phyloP scores from a whole-genome alignment of 2,113 vertebrate species.

The Pelvicachromis taeniatus region DNA sequence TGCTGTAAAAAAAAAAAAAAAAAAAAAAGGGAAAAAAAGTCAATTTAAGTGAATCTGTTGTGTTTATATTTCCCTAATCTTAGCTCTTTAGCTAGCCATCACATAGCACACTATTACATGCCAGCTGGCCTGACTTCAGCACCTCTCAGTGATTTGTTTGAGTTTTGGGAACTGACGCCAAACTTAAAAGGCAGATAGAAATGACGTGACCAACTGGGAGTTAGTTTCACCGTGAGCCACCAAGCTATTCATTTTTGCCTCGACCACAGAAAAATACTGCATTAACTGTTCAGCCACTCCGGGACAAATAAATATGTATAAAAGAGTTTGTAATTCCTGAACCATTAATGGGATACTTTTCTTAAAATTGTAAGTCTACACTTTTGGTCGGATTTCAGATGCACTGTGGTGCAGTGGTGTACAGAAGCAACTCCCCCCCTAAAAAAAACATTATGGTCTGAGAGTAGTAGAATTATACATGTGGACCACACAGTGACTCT shows the following conservation, averaged over 20 bases:
- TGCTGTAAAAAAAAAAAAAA: not conserved
- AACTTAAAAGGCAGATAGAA: not conserved
- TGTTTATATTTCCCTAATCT: not conserved
- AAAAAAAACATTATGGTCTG: not conserved
- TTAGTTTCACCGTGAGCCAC: not conserved
- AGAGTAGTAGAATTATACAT: not conserved
- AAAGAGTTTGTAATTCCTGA: not conserved
- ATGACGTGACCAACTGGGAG: not conserved
- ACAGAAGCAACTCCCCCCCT: not conserved
- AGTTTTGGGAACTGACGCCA: not conserved
- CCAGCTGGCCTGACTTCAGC: not conserved
- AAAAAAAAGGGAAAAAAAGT: not conserved
- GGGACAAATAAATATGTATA: not conserved
- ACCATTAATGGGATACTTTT: not conserved
- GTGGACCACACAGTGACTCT: not conserved
- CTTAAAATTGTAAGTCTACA: not conserved
- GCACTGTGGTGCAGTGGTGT: not conserved
- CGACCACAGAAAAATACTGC: not conserved
- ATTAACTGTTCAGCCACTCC: not conserved
- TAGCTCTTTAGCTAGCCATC: not conserved
- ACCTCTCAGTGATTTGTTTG: not conserved
- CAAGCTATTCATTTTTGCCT: not conserved
- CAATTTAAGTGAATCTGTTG: not conserved
- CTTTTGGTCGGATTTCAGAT: not conserved
- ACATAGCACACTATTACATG: not conserved